Evolutionary conservation across 2,797 vertebrate species (phyloP).

Genomic region (Sciurus vulgaris): DNA sequence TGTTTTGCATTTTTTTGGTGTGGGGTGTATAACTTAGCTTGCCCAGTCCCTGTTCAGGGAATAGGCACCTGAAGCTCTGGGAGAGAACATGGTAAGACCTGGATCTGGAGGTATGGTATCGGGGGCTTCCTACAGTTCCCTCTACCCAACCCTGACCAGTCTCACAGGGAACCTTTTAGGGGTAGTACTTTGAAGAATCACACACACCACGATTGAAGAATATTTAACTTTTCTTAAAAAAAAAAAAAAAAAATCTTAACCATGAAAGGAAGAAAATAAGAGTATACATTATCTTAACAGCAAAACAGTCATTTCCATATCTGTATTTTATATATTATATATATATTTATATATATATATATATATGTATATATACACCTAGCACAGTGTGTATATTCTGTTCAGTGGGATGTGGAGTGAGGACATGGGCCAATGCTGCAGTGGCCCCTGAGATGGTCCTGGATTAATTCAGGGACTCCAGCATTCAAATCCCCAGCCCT

Average conservation of each 20-base stretch:
- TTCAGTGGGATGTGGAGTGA: constrained; percentile 4
- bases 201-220: constrained; percentile 72
- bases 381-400: constrained; percentile 84
- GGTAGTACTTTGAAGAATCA: constrained; percentile 63
- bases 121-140: neutral
- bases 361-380: constrained; percentile 84
- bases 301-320: constrained; percentile 80
- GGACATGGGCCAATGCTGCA: neutral
- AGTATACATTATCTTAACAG: constrained; percentile 82
- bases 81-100: neutral
- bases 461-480: constrained; percentile 23
- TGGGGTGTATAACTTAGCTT: neutral
- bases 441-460: constrained; percentile 3
- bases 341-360: constrained; percentile 83
- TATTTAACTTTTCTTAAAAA: constrained; percentile 82
- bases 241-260: constrained; percentile 79
- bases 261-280: constrained; percentile 83
- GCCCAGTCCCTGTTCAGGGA: no score
- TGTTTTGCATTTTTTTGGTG: neutral
- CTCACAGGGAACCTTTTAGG: neutral
- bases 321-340: constrained; percentile 86
- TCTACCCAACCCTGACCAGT: neutral
- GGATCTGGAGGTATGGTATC: neutral
- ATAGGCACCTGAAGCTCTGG: neutral
- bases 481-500: neutral